These are phyloP conservation scores for Myodes glareolus DNA, from an alignment of 2,113 vertebrate genomes.

Conservation along the genomic window DNA sequence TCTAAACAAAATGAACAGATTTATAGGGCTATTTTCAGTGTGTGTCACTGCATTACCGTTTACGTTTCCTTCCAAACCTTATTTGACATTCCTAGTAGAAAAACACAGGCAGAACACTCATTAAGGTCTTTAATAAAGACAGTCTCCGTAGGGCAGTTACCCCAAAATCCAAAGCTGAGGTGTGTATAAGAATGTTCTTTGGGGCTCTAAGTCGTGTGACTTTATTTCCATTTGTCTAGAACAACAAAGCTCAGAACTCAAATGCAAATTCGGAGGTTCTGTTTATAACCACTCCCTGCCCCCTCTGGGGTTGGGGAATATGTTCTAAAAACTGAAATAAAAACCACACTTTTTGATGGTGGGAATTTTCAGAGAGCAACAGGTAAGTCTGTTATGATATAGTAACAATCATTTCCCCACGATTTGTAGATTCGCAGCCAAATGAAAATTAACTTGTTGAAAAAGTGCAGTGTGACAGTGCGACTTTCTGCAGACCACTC, in stretches of 20 bases:
- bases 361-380: constrained; percentile 79
- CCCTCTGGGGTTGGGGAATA: background rate
- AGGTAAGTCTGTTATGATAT: constrained; percentile 78
- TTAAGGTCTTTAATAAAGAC: constrained; percentile 87
- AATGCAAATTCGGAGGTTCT: constrained; percentile 51
- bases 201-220: constrained; percentile 41
- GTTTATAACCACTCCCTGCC: background rate
- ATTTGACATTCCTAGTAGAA: constrained; percentile 84
- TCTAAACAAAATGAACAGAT: constrained; percentile 88
- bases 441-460: constrained; percentile 75
- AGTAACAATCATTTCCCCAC: constrained; percentile 68
- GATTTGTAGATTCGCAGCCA: constrained; percentile 69
- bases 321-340: constrained; percentile 52
- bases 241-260: constrained; percentile 56
- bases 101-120: constrained; percentile 83
- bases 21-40: constrained; percentile 86
- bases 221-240: constrained; percentile 66
- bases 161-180: constrained; percentile 25
- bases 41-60: constrained; percentile 82
- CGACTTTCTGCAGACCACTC: constrained; percentile 74
- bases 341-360: constrained; percentile 47
- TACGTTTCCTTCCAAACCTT: constrained; percentile 85
- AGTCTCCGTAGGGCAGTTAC: constrained; percentile 85
- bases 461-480: constrained; percentile 47
- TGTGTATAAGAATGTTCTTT: constrained; percentile 24